Evolutionary conservation across 1,140 invertebrate species (phyloP), one percentile per base, ranked within the genome.

Genomic region (Melitaea cinxia): DNA sequence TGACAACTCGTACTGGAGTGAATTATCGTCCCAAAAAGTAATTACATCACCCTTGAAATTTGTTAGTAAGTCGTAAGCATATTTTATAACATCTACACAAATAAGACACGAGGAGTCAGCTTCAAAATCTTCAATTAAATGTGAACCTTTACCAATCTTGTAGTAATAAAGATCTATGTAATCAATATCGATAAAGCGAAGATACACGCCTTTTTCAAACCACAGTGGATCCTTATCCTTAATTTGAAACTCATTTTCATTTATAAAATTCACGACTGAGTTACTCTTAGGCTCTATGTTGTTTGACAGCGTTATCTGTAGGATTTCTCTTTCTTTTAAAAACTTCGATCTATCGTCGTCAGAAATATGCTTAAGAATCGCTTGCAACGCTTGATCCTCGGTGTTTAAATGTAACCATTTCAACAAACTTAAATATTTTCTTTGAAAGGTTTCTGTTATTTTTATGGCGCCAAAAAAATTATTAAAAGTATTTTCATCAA

Each of bases 11-110:
- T 33, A 0, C 15, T 28, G 7, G 30, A 42, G 15, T 23, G 23
- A 0, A 1, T 14, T 1, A 5, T 33, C 45, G 19, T 17, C 26
- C 7, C 2, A 17, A 24, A 42, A 5, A 26, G 15, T 15, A n/a
- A 66, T 63, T 12, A 63, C 37, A 12, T 62, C 55, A 23, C 47
- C 71, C 23, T 65, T 49, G 55, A 70, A 83, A 58, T 83, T 78
- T 15, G 73, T 76, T 5, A 83, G 54, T 17, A 83, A 70, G 60
- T 80, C 76, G 45, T 63, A 78, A 4, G 73, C 76, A 33, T 83
- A 83, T 57, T 67, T 77, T 17, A 75, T 66, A 23, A 83, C 78
- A 37, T 78, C 70, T 7, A 75, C 14, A 0, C 68, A 67, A 28
- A 75, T 5, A 14, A 73, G 12, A 10, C 65, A 33, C 4, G 71